Evolutionary conservation across 2,113 vertebrate genomes (phyloP).

Genomic region (Mastomys natalensis): DNA sequence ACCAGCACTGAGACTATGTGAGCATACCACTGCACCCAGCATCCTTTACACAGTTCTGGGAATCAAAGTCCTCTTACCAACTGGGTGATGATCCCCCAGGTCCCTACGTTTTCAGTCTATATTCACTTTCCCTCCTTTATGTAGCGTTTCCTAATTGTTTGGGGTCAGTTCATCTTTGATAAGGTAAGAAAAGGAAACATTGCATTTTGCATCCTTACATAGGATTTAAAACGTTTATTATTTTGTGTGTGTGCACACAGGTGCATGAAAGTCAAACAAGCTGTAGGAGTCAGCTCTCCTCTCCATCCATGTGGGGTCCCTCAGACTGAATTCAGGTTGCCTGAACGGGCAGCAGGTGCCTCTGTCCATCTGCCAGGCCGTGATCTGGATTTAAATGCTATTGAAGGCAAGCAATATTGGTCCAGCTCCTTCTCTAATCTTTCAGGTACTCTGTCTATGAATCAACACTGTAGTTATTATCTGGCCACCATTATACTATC

Average conservation of each 20-base stretch:
- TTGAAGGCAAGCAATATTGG: background rate
- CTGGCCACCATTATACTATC: background rate
- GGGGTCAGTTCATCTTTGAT: slow-evolving; percentile 32
- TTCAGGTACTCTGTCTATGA: background rate
- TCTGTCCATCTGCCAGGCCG: background rate
- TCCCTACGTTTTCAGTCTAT: background rate
- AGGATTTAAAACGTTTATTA: background rate
- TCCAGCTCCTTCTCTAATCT: background rate
- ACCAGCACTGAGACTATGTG: background rate
- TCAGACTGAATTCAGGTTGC: background rate
- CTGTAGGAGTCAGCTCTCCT: background rate
- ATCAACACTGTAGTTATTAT: background rate
- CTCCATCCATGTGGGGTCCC: background rate
- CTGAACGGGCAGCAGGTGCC: background rate
- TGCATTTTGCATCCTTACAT: background rate
- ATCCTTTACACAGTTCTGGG: background rate
- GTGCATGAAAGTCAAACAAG: background rate
- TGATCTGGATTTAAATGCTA: background rate
- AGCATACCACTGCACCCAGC: background rate
- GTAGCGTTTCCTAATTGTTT: slow-evolving; percentile 28
- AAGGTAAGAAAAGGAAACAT: background rate
- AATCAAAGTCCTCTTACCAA: background rate
- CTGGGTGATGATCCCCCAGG: background rate
- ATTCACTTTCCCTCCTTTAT: background rate
- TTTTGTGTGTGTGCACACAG: background rate